Conservation (phyloP, 2,797 vertebrate species). For the Xyrichtys novacula region DNA sequence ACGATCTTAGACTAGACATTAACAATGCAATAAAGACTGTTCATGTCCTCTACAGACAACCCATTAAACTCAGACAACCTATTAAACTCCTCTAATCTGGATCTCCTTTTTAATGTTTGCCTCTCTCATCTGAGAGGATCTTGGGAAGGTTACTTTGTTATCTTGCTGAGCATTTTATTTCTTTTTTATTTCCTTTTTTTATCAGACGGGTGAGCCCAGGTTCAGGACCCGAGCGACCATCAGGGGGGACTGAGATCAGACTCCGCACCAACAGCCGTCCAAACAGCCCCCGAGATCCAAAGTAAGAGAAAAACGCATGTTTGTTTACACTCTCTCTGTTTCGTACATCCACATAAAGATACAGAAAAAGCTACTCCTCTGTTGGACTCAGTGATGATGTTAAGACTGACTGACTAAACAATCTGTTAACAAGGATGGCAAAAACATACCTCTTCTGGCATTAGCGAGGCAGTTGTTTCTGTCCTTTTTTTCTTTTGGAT, state of each 20-base stretch:
- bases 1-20: too few species aligned
- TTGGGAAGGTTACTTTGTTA: neutral
- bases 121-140: neutral
- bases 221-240: slow-evolving; percentile 79
- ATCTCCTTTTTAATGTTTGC: too few species aligned
- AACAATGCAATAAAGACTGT: too few species aligned
- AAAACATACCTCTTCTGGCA: neutral
- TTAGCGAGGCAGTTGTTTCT: neutral
- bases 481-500: neutral
- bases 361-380: neutral
- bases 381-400: neutral
- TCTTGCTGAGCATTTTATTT: neutral
- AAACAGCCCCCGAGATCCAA: slow-evolving; percentile 85
- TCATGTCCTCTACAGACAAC: too few species aligned
- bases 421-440: neutral
- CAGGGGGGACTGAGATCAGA: slow-evolving; percentile 76
- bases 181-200: neutral
- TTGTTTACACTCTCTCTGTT: neutral
- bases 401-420: neutral
- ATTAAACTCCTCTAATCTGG: too few species aligned
- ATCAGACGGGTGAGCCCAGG: slow-evolving; percentile 79
- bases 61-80: too few species aligned
- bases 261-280: slow-evolving; percentile 82
- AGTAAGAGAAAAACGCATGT: slow-evolving; percentile 65
- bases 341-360: neutral